Evolutionary conservation across 2,113 vertebrate genomes (phyloP), one percentile per base, ranked within the genome.

Genomic region (Megaleporinus macrocephalus): DNA sequence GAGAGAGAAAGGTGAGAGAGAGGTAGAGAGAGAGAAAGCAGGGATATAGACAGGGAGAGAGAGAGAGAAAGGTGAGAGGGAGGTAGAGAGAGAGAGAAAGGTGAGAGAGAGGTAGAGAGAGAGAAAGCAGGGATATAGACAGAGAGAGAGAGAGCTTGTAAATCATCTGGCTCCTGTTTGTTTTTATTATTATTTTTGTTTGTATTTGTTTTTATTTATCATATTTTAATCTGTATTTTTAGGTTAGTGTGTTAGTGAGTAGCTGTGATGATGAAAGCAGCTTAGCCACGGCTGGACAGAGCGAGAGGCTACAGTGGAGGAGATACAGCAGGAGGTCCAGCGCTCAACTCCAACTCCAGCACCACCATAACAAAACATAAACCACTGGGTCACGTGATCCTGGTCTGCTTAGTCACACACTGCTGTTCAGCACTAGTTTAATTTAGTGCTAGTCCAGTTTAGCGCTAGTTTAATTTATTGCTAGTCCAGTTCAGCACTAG

Each of bases 241-340:
- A 26, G 5, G 20, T 55, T 55, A 22, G 5, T 1, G 16, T 20
- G 53, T 55, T 55, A 22, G 5, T 1, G 16, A 4, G 53, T 6
- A 55, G 53, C 18, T 6, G 53, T 55, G 53, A 16, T 79, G 33
- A 33, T 51, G 30, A 72, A 83, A 76, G 63, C 76, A 86, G 84
- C 76, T 83, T 83, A 76, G 47, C 72, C 9, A 10, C 49, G 53
- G 53, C 16, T 55, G 53, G 16, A 5, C 53, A 7, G 53, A 55
- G 16, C 20, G 65, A 71, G 63, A 30, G n/a, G 61, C 14, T 29
- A 29, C 15, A 66, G 63, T 0, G 63, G 18, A 20, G 30, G 11
- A 65, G 62, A 65, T 27, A 65, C 1, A 33, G 63, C 14, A 33
- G 9, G 27, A 66, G 63, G 30, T 22, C 55, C 24, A 22, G 3